Conservation (phyloP, 1,140 invertebrate genomes). For the Glossosoma conforme region DNA sequence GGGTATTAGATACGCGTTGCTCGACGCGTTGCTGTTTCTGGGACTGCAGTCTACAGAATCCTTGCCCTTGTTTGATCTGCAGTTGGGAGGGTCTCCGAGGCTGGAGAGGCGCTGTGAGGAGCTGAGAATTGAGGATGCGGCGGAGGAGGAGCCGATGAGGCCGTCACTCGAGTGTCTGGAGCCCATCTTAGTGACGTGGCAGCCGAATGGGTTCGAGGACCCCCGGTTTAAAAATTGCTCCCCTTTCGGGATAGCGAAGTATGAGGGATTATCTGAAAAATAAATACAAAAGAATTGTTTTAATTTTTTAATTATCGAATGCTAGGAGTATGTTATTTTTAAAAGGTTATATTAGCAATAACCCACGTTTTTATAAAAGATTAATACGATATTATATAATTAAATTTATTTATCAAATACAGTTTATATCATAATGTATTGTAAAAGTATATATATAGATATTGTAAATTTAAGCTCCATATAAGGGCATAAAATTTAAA, state of each 20-base stretch:
- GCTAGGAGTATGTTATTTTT: background rate
- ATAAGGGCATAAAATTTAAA: too few relatives aligned
- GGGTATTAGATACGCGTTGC: conserved; percentile 37
- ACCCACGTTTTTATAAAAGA: background rate
- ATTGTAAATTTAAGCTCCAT: too few relatives aligned
- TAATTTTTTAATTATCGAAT: background rate
- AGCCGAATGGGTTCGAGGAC: background rate
- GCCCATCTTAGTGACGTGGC: background rate
- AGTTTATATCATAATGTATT: too few relatives aligned
- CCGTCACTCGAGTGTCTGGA: conserved; percentile 6
- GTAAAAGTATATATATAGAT: too few relatives aligned
- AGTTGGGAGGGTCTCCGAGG: conserved; percentile 37
- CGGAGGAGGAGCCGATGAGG: background rate
- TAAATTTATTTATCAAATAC: background rate
- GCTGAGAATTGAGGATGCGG: conserved; percentile 24
- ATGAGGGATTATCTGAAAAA: conserved; percentile 54
- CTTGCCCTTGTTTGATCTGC: background rate
- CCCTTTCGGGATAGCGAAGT: conserved; percentile 49
- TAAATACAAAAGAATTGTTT: conserved; percentile 33
- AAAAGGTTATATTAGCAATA: too few relatives aligned
- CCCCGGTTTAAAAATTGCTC: conserved; percentile 6
- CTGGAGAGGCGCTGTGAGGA: conserved; percentile 30
- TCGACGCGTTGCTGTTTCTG: conserved; percentile 27
- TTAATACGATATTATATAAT: conserved; percentile 1
- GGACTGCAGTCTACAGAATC: background rate